Conservation (phyloP, 2,113 vertebrate species). For the Leptocoma aspasia region DNA sequence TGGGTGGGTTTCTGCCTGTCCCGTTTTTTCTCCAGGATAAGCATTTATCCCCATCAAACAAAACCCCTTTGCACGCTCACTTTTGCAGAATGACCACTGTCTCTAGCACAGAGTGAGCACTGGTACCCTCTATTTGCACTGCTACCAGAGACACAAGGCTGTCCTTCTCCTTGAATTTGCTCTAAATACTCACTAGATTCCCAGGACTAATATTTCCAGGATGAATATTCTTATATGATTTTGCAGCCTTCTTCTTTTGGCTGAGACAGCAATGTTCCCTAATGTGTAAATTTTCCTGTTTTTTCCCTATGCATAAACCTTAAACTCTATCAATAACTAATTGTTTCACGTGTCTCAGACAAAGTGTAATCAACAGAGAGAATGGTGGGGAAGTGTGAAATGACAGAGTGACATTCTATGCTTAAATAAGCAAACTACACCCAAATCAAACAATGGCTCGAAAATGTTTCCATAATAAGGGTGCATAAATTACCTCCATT, state of each 20-base stretch:
- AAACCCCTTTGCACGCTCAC: neutral
- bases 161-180: neutral
- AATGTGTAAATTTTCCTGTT: neutral
- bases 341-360: slow-evolving; percentile 42
- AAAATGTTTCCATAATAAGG: slow-evolving; percentile 56
- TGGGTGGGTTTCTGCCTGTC: neutral
- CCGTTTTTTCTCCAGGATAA: neutral
- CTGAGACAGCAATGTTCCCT: neutral
- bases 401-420: slow-evolving; percentile 57
- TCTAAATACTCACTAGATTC: neutral
- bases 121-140: neutral
- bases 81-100: fast-evolving
- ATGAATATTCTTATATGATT: neutral
- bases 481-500: slow-evolving; percentile 54
- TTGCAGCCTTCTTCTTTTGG: neutral
- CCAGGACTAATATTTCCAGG: neutral
- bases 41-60: neutral
- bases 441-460: slow-evolving; percentile 12
- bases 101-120: fast-evolving
- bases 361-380: slow-evolving; percentile 47
- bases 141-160: neutral
- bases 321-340: slow-evolving; percentile 43
- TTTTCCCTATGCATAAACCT: neutral
- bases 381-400: slow-evolving; percentile 52
- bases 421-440: slow-evolving; percentile 63